Base-by-base conservation (phyloP, 1,140 invertebrate species). In the Gonioctena quinquepunctata region DNA sequence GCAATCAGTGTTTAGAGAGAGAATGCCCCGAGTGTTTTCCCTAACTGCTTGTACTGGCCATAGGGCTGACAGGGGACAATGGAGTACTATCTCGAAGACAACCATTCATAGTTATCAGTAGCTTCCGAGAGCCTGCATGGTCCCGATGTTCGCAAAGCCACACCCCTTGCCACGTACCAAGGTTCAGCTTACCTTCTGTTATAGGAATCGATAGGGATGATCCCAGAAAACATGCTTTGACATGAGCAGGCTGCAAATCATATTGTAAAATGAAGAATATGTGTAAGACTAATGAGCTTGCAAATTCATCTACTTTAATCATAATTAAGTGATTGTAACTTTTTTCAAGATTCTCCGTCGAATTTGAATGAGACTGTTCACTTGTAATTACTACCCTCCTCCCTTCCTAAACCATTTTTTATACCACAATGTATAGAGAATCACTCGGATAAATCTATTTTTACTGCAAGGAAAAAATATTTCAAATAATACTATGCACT, bases 101-200 rank as follows among this genome's bases (percentile, higher is more conserved):
- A 23, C 95, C 95, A 74, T 96, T 96, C 80, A 97, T 85, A 67
- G 95, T 97, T 77, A 96, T 91, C 72, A 96, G 91, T 79, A 96
- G 85, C 86, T 96, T 97, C 70, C 96, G 89, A 79, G 94, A 96
- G 70, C 96, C 96, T 76, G 94, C 96, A 81, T 94, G 92, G 86
- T 98, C 95, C 78, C 96, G 90, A 85, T 99, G 96, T 86, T 99
- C 96, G 87, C 96, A 98, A 69, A 99, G 87, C 96, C 96, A 99
- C 71, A 99, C 92, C 64, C 96, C 96, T 87, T 98, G 96, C 96
- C 96, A 98, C 75, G 94, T 96, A 64, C 96, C 96, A 72, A 98
- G 86, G 79, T 96, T 96, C 73, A 98, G 87, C 84, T 96, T 95
- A 62, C 96, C 96, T 81, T 98, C 94, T 69, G 95, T 96, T 80